These are phyloP conservation scores for Equus quagga DNA, from an alignment of 2,113 vertebrate species.

Conservation along the genomic window DNA sequence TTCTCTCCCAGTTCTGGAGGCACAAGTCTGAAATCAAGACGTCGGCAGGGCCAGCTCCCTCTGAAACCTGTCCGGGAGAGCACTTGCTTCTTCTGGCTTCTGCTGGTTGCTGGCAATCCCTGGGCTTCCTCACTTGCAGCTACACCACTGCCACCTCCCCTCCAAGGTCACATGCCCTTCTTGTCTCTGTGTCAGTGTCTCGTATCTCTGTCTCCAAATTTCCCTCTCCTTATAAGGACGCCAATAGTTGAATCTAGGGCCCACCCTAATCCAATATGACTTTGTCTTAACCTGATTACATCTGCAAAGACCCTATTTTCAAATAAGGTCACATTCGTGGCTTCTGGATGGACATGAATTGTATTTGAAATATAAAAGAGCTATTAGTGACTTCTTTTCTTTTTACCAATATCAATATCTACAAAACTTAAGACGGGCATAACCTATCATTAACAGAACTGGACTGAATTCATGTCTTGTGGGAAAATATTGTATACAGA, in stretches of 20 bases:
- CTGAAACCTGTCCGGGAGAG: not conserved
- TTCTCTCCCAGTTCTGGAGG: not conserved
- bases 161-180: not conserved
- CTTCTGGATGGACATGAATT: not conserved
- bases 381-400: not conserved
- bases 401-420: not conserved
- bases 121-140: not conserved
- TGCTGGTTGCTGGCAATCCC: not conserved
- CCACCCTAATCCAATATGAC: not conserved
- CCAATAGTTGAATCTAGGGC: not conserved
- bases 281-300: not conserved
- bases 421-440: not conserved
- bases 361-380: not conserved
- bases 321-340: not conserved
- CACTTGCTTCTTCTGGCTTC: not conserved
- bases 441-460: not conserved
- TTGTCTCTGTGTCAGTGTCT: not conserved
- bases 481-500: constrained; percentile 1
- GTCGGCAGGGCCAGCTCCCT: not conserved
- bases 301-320: not conserved
- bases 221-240: not conserved
- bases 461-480: not conserved
- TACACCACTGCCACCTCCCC: not conserved
- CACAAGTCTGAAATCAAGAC: not conserved
- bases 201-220: not conserved